A percentile compares a stretch with the other conserved stretches of the same genome.
These are phyloP conservation scores for Carlito syrichta DNA, from an alignment of 2,113 vertebrate genomes.

Conservation along the genomic window DNA sequence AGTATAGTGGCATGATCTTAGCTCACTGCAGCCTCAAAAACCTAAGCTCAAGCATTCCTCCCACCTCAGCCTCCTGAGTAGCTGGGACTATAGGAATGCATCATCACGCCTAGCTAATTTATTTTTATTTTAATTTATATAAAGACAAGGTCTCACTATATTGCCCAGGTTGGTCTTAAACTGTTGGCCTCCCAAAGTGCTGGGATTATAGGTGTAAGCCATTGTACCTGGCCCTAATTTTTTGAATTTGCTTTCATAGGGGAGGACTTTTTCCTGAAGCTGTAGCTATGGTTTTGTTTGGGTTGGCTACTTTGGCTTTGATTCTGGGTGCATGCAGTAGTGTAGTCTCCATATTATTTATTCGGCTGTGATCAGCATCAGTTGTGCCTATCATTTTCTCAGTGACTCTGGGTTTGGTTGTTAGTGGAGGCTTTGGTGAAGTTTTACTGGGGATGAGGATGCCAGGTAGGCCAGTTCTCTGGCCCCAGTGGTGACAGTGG, in stretches of 20 bases:
- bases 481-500: background rate
- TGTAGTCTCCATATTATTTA: background rate
- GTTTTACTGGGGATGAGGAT: background rate
- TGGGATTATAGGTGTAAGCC: background rate
- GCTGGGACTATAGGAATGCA: background rate
- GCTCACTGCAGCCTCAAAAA: background rate
- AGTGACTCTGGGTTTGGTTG: background rate
- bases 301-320: background rate
- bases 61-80: background rate
- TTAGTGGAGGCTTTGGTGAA: background rate
- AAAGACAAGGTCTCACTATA: background rate
- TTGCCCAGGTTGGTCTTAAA: background rate
- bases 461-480: background rate
- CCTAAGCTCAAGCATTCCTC: background rate
- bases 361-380: background rate
- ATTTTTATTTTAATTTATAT: background rate
- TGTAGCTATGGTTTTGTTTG: too few relatives aligned
- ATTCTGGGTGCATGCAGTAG: background rate
- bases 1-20: background rate
- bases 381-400: background rate
- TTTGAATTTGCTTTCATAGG: too few relatives aligned
- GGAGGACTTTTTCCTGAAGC: too few relatives aligned
- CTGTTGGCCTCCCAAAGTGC: background rate
- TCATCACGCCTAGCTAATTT: background rate
- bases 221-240: fast-evolving